Base-by-base conservation (phyloP, 2,888 invertebrate genomes). In the Trichogramma dendrolimi region DNA sequence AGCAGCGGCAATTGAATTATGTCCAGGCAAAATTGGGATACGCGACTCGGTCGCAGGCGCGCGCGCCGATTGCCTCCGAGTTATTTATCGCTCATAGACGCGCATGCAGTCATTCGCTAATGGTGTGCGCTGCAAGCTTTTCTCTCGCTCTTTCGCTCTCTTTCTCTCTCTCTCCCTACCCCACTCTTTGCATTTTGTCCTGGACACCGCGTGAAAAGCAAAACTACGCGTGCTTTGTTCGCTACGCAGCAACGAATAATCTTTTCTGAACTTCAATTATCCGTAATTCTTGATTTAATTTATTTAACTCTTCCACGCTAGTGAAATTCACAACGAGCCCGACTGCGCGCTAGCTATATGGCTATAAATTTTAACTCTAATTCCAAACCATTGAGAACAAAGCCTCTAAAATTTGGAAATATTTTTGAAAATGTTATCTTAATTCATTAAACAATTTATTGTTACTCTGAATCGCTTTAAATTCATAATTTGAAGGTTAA, bases 71-170 rank as follows among this genome's bases (percentile, higher is more conserved):
- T 65, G 62, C 65, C 55, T 43, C 6, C 65, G 60, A 63, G 61
- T 63, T 65, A 65, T 65, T 65, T 65, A 65, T 65, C 42, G 56
- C 60, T 60, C 61, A 57, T 65, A 58, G 62, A 60, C 27, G 27
- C 27, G 27, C 27, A 27, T 27, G 27, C 60, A 56, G 55, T 65
- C 62, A 61, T 65, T 63, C 50, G 62, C 65, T 63, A 61, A 65
- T 65, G 65, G 65, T 49, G 55, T 43, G 55, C 48, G 50, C 55
- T 58, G 54, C 27, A 27, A 27, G 56, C 60, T 58, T 48, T 49
- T 46, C 56, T 52, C 48, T 40, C 49, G 1, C 46, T 5, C 39
- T 3, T 44, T 6, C 5, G 2, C 43, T n/a, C 5, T 7, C 27
- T n/a, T n/a, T n/a, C 39, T 3, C 48, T 6, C 5, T 0, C 43